These are phyloP conservation scores for Arvicanthis niloticus DNA, from an alignment of 2,113 vertebrate species.

Conservation along the genomic window DNA sequence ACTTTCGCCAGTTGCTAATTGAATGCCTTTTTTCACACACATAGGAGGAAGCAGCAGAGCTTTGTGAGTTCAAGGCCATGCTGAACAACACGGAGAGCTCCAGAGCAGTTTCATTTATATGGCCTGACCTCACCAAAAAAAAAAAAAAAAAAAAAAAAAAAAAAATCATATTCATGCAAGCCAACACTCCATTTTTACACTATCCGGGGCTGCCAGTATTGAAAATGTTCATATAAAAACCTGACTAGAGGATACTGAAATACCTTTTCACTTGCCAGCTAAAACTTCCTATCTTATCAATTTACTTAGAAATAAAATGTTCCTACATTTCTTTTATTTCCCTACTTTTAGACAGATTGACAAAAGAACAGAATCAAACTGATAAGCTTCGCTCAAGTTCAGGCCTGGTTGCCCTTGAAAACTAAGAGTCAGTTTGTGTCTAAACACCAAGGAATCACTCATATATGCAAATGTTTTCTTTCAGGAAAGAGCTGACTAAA, in stretches of 20 bases:
- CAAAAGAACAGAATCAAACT: neutral
- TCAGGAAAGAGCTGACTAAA: neutral
- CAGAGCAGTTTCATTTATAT: neutral
- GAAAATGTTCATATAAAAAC: neutral
- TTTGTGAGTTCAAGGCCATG: neutral
- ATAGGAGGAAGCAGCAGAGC: neutral
- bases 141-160: neutral
- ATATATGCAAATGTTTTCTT: conserved; percentile 27
- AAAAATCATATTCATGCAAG: neutral
- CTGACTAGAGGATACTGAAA: neutral
- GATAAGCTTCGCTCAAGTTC: neutral
- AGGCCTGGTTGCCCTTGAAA: conserved; percentile 17
- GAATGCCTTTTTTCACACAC: neutral
- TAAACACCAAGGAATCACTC: conserved; percentile 38
- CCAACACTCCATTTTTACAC: neutral
- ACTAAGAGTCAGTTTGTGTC: conserved; percentile 5
- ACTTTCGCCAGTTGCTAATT: neutral
- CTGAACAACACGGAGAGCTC: neutral
- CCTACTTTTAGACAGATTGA: neutral
- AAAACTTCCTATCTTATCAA: neutral
- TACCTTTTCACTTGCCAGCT: neutral
- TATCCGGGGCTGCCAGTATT: neutral
- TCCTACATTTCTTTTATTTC: neutral
- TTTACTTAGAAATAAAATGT: neutral
- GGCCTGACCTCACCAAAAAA: neutral